Base-by-base conservation (phyloP, 2,888 invertebrate genomes). In the Meloe dianella region DNA sequence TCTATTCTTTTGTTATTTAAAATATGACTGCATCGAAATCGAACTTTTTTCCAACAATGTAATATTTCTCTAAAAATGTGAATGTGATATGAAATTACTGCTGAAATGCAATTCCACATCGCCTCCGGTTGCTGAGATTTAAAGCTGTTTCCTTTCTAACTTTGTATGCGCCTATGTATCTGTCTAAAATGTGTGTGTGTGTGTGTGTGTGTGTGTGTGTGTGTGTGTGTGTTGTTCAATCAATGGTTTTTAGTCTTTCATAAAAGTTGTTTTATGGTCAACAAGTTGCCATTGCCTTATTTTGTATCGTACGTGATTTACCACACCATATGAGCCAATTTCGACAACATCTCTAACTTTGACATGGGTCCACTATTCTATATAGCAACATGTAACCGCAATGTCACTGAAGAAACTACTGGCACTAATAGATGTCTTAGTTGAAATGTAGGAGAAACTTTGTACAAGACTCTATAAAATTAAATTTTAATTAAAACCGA, bases 241-340 rank as follows among this genome's bases (percentile, higher is more conserved):
- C 51, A n/a, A 14, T n/a, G n/a, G n/a, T n/a, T n/a, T n/a, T n/a
- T n/a, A n/a, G n/a, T n/a, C n/a, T n/a, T n/a, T n/a, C 4, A 27
- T 27, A 27, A 4, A 27, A 27, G 27, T 27, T 6, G 41, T 41
- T 17, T 17, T 41, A 41, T 41, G 7, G 41, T 63, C 66, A 66
- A 66, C 66, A 66, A 66, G 66, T 66, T 63, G 63, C 63, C 66
- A 54, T 60, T 60, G 35, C 57, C 63, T 29, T 65, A 57, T 63
- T 66, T 60, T 63, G 60, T 59, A 35, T n/a, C 60, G 20, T 24
- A 20, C 60, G 60, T 66, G 63, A 66, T 66, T 66, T 64, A 67
- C 67, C 64, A 67, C 67, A 61, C 64, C 63, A 64, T 57, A 60
- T 35, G 54, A 30, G 63, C 41, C 56, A 29, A 30, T 60, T 66